Percentiles rank a stretch among this genome's conserved stretches.
These are phyloP conservation scores for Phylloscopus trochilus DNA, from an alignment of 2,113 vertebrate genomes.

Conservation along the genomic window DNA sequence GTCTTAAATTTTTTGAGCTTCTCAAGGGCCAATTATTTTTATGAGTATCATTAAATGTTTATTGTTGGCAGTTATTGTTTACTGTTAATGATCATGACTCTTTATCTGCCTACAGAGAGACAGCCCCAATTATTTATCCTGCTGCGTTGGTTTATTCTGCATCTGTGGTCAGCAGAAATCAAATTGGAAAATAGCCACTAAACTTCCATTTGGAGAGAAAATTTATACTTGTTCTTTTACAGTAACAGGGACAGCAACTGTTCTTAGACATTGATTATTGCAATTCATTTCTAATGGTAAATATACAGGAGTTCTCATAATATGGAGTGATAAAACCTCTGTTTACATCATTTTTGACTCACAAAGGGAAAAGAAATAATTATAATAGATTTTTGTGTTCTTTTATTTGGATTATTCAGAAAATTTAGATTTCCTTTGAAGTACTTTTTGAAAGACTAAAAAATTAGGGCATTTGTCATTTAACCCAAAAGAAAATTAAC, in stretches of 20 bases:
- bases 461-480: not conserved
- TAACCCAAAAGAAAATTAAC: not conserved
- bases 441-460: not conserved
- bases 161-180: not conserved
- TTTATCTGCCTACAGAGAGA: not conserved
- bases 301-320: not conserved
- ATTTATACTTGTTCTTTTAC: not conserved
- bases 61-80: slow-evolving; percentile 19
- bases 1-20: not conserved
- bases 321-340: not conserved
- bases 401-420: not conserved
- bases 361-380: not conserved
- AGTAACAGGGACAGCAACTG: not conserved
- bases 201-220: not conserved
- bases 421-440: not conserved
- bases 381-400: not conserved
- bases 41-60: slow-evolving; percentile 15
- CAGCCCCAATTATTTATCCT: not conserved
- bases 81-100: slow-evolving; percentile 2
- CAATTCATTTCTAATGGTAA: not conserved
- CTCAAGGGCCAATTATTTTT: not conserved
- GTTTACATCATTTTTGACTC: not conserved
- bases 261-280: not conserved
- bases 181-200: not conserved
- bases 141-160: not conserved